Conservation (phyloP, 2,797 vertebrate species). For the Allenopithecus nigroviridis region DNA sequence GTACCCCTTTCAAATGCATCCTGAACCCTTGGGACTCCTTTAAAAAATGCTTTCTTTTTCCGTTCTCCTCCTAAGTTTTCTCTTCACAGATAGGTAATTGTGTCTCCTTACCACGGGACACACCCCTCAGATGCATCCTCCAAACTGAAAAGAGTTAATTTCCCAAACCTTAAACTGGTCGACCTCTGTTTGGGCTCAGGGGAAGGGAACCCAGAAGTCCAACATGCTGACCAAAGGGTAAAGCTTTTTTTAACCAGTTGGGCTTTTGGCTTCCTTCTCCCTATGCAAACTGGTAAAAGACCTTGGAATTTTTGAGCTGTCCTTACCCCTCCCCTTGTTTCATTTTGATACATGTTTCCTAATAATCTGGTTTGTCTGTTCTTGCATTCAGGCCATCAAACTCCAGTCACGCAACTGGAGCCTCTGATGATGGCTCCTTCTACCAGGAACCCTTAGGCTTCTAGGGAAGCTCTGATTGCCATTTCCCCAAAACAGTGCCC, state of each 20-base stretch:
- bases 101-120: not conserved
- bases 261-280: too few species aligned
- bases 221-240: not conserved
- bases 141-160: not conserved
- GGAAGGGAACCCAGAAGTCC: not conserved
- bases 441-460: not conserved
- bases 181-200: not conserved
- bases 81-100: not conserved
- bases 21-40: not conserved
- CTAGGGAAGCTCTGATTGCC: not conserved
- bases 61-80: not conserved
- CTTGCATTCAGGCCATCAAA: not conserved
- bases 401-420: not conserved
- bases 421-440: not conserved
- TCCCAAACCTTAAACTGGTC: not conserved
- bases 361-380: not conserved
- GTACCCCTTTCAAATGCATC: not conserved
- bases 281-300: not conserved
- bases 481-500: not conserved
- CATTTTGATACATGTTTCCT: not conserved
- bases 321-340: not conserved
- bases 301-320: not conserved
- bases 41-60: not conserved
- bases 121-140: not conserved
- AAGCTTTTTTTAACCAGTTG: not conserved